Evolutionary conservation across 2,888 invertebrate genomes (phyloP).

Genomic region (Pherbina coryleti): DNA sequence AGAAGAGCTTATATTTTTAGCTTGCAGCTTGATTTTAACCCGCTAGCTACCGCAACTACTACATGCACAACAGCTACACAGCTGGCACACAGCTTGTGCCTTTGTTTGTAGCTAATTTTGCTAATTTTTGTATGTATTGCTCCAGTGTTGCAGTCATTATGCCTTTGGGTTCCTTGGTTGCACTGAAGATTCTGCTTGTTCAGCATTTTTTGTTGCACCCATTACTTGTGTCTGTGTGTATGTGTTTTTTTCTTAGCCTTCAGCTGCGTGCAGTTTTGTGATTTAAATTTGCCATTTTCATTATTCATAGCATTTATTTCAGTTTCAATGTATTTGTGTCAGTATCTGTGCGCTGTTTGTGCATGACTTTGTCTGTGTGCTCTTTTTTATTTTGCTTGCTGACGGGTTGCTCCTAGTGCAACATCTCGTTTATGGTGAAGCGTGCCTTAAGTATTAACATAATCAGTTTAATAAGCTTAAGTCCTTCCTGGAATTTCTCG

Average conservation of each 20-base stretch:
- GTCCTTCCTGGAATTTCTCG: not conserved
- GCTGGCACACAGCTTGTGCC: not conserved
- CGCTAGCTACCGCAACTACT: not conserved
- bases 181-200: too few relatives aligned
- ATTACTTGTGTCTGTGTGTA: too few relatives aligned
- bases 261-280: conserved; percentile 34
- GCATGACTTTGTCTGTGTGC: conserved; percentile 14
- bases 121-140: conserved; percentile 12
- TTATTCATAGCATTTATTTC: not conserved
- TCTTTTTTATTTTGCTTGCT: not conserved
- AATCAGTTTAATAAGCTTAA: conserved; percentile 28
- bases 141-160: not conserved
- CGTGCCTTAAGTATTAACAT: conserved; percentile 18
- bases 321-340: conserved; percentile 16
- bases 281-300: not conserved
- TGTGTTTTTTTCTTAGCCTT: conserved; percentile 19
- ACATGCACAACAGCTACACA: not conserved
- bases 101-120: not conserved
- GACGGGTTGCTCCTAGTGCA: not conserved
- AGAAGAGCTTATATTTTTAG: not conserved
- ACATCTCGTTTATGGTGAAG: conserved; percentile 3
- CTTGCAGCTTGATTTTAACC: not conserved
- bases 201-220: too few relatives aligned
- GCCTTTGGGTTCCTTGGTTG: conserved; percentile 20
- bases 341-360: conserved; percentile 25